Conservation (phyloP, 2,888 invertebrate species). For the Drosophila lacicola region DNA sequence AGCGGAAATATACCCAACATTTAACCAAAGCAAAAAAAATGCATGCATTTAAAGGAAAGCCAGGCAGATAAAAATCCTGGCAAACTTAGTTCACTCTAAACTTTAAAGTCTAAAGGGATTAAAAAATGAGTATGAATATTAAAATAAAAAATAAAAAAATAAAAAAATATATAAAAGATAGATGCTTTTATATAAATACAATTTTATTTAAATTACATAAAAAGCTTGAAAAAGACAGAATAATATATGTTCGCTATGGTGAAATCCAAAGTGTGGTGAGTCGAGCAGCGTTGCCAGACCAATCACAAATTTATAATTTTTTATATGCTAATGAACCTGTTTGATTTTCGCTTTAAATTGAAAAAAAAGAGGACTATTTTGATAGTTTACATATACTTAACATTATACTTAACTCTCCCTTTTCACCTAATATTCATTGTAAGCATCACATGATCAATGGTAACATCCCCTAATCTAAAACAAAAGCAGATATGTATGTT, state of each 20-base stretch:
- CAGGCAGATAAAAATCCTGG: neutral
- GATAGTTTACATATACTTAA: no score
- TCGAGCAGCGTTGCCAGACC: neutral
- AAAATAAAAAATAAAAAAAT: no score
- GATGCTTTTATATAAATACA: no score
- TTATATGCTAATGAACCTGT: no score
- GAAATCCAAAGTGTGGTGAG: neutral
- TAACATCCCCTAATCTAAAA: neutral
- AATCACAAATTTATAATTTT: no score
- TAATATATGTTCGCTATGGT: neutral
- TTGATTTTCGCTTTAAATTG: no score
- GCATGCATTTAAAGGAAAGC: neutral
- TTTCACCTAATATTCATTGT: neutral
- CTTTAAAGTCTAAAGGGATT: no score
- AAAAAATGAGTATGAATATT: no score
- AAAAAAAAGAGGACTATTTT: no score
- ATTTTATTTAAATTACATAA: no score
- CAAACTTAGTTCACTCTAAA: neutral
- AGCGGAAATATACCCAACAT: slow-evolving; percentile 6
- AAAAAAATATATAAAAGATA: no score
- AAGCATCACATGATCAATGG: neutral
- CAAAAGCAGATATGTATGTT: slow-evolving; percentile 32
- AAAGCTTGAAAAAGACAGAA: no score
- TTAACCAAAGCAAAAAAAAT: slow-evolving; percentile 1
- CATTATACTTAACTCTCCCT: neutral